Conservation (phyloP, 92 coral and sea anemone genomes). For the Virgularia gustaviana region DNA sequence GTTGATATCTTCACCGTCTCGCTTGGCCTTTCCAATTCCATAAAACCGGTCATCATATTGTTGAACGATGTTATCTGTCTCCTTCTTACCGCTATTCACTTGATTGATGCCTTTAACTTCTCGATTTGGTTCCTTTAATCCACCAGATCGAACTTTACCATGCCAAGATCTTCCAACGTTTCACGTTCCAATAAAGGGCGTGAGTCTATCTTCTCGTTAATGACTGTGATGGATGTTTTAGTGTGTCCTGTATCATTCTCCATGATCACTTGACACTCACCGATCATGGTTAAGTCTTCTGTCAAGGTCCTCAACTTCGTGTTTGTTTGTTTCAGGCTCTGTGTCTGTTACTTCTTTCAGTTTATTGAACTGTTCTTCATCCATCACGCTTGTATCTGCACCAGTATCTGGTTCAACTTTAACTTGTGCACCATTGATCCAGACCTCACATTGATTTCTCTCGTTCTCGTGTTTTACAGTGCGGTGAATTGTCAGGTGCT, state of each 20-base stretch:
- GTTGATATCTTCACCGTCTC: slow-evolving; percentile 25
- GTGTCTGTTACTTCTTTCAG: too few species aligned
- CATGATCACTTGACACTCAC: slow-evolving; percentile 42
- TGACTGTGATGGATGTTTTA: slow-evolving; percentile 24
- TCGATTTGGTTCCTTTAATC: slow-evolving; percentile 44
- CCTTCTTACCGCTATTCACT: background rate
- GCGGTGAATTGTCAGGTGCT: too few species aligned
- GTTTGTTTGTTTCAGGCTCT: background rate
- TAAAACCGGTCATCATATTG: slow-evolving; percentile 5
- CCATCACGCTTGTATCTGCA: slow-evolving; percentile 20
- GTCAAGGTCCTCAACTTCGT: slow-evolving; percentile 46
- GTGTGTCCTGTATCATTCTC: slow-evolving; percentile 40
- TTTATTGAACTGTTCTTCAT: slow-evolving; percentile 34
- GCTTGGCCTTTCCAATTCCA: slow-evolving; percentile 47
- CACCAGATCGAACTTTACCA: slow-evolving; percentile 52
- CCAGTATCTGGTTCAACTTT: slow-evolving; percentile 2
- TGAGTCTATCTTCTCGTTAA: slow-evolving; percentile 54
- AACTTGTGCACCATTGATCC: background rate
- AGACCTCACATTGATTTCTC: background rate
- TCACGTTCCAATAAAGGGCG: slow-evolving; percentile 41
- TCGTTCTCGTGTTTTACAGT: too few species aligned
- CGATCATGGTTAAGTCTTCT: slow-evolving; percentile 42
- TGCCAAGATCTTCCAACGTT: slow-evolving; percentile 52
- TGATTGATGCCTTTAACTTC: slow-evolving; percentile 2
- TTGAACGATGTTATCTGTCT: background rate